phyloP scores from a whole-genome alignment of 2,797 vertebrate species.

The Lates japonicus region DNA sequence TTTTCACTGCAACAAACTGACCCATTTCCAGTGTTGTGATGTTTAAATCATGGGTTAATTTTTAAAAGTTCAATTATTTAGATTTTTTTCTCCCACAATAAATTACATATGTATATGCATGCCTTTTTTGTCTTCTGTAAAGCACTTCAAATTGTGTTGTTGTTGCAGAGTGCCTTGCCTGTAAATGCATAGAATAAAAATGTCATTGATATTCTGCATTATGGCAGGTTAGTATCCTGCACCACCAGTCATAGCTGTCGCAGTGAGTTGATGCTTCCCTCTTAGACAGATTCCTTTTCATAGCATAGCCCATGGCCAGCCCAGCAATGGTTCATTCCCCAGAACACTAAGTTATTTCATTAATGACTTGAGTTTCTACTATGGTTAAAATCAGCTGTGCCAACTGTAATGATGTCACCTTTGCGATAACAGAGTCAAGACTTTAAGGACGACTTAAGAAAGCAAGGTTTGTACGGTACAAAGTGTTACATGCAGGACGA shows the following conservation, averaged over 20 bases:
- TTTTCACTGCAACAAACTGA: neutral
- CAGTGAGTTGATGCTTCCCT: slow-evolving; percentile 51
- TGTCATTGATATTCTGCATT: neutral
- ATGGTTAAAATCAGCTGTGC: slow-evolving; percentile 3
- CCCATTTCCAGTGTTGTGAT: neutral
- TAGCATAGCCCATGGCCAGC: slow-evolving; percentile 4
- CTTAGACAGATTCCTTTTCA: slow-evolving; percentile 45
- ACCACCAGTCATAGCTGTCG: neutral
- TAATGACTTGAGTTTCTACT: slow-evolving; percentile 8
- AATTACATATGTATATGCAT: neutral
- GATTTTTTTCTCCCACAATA: neutral
- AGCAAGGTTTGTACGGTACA: slow-evolving; percentile 8
- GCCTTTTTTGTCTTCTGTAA: neutral
- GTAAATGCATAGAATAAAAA: neutral
- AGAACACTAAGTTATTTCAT: slow-evolving; percentile 22
- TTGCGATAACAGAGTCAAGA: slow-evolving; percentile 26
- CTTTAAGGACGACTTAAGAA: slow-evolving; percentile 13
- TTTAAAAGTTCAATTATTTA: neutral
- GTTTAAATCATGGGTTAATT: neutral
- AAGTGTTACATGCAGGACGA: slow-evolving; percentile 51
- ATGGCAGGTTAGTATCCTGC: neutral
- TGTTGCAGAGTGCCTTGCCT: neutral
- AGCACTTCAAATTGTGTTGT: too few relatives aligned
- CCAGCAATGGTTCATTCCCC: slow-evolving; percentile 18
- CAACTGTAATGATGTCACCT: neutral